Conservation (phyloP, 2,888 invertebrate genomes). For the Clusia tigrina region DNA sequence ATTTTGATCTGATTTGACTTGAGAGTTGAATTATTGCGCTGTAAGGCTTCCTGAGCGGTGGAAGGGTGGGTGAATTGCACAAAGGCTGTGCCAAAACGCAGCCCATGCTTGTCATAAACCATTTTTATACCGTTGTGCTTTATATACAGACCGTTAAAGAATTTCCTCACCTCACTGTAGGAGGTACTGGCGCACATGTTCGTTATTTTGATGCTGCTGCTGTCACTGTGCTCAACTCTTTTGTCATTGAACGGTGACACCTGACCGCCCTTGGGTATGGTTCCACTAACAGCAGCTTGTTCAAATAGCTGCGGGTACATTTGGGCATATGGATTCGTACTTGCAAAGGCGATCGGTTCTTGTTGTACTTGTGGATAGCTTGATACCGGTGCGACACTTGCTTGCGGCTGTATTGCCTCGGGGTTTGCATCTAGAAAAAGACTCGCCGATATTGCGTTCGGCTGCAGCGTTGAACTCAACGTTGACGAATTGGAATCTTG, state of each 20-base stretch:
- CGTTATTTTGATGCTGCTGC: conserved; percentile 74
- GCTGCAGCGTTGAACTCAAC: not conserved
- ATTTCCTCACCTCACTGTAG: conserved; percentile 82
- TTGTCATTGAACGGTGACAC: not conserved
- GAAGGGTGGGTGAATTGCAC: conserved; percentile 78
- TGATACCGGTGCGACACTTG: not conserved
- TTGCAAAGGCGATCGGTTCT: conserved; percentile 56
- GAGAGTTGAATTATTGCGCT: conserved; percentile 71
- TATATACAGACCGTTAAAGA: conserved; percentile 80
- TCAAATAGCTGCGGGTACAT: conserved; percentile 58
- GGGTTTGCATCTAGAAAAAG: conserved; percentile 38
- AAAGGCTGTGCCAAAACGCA: conserved; percentile 80
- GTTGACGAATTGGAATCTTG: conserved; percentile 17
- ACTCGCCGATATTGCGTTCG: conserved; percentile 11
- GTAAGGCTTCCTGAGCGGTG: conserved; percentile 76
- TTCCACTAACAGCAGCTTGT: conserved; percentile 35
- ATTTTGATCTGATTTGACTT: conserved; percentile 75
- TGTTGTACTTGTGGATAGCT: conserved; percentile 22
- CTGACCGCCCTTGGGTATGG: conserved; percentile 30
- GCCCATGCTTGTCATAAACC: conserved; percentile 81
- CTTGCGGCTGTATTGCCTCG: not conserved
- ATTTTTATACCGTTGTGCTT: conserved; percentile 86
- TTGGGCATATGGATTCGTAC: conserved; percentile 56
- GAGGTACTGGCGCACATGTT: conserved; percentile 78
- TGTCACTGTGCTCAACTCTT: conserved; percentile 28